Base-by-base conservation (phyloP, 2,888 invertebrate species). In the Byasa hedistus region DNA sequence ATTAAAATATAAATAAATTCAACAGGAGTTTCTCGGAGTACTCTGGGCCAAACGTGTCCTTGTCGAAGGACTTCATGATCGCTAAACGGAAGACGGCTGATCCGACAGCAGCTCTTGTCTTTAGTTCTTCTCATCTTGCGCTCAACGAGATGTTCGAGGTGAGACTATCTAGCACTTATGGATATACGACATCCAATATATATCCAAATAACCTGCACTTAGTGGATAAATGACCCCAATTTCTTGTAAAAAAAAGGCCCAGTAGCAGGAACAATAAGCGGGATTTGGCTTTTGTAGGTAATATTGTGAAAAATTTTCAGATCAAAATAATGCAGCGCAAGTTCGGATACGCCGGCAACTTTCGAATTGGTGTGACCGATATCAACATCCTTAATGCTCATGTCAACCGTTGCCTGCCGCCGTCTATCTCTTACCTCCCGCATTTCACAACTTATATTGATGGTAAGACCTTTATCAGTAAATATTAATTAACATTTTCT, bases 61-160 rank as follows among this genome's bases (percentile, higher is more conserved):
- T 97, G 65, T 93, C 94, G 75, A 94, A 94, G 73, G 95, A 95
- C 70, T 94, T 94, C 70, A 92, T 94, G 0, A 84, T 94, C 8
- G 96, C 96, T 0, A 92, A 92, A 3, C 89, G 96, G 12, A 87
- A 93, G 27, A 80, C 78, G 0, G 65, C 78, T 0, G 87, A 89
- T 54, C 86, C 88, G 0, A 79, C 75, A 74, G 82, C 78, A 0
- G 82, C 85, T 0, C 87, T 97, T 1, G 92, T 96, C 15, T 95
- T 96, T 80, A 96, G 96, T 76, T 94, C 96, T 0, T 92, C 93
- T 1, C 94, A 95, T 22, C 91, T 97, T 23, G 94, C 94, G 48
- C 89, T 94, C 62, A 96, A 96, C 71, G 96, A 97, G 79, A 85
- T 96, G 36, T 97, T 96, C 81, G 97, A 97, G 92, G 94, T 96